These are phyloP conservation scores for Pyrochroa serraticornis DNA, from an alignment of 2,888 invertebrate species.

Conservation along the genomic window DNA sequence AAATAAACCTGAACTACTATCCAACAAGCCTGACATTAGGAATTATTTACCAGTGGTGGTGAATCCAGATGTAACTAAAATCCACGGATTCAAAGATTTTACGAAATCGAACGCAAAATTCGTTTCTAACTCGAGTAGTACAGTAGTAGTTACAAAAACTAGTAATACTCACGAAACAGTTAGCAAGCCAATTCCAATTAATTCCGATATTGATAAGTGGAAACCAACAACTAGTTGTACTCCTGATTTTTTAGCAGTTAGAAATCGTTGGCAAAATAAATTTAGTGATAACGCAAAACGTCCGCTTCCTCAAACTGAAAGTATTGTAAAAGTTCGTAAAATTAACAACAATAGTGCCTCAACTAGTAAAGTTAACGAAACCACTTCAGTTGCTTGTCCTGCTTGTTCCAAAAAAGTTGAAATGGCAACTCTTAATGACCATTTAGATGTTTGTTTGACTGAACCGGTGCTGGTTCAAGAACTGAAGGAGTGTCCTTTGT, in stretches of 20 bases:
- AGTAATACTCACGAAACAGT: conserved; percentile 17
- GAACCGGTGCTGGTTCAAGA: conserved; percentile 2
- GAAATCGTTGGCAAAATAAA: conserved; percentile 57
- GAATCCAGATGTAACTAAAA: conserved; percentile 33
- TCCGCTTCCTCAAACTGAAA: conserved; percentile 14
- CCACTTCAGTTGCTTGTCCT: conserved; percentile 50
- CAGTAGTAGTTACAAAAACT: conserved; percentile 39
- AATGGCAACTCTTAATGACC: conserved; percentile 9
- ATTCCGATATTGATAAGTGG: background rate
- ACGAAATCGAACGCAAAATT: conserved; percentile 55
- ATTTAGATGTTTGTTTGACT: conserved; percentile 18
- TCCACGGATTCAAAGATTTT: conserved; percentile 25
- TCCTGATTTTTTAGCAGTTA: conserved; percentile 47
- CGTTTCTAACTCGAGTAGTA: conserved; percentile 49
- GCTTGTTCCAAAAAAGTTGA: conserved; percentile 50
- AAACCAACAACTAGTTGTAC: conserved; percentile 7
- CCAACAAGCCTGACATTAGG: conserved; percentile 37
- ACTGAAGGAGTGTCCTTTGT: conserved; percentile 60
- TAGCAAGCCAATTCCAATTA: conserved; percentile 5
- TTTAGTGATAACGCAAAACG: conserved; percentile 37
- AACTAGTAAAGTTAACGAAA: conserved; percentile 19
- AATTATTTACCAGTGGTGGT: conserved; percentile 37
- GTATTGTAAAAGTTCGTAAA: conserved; percentile 12
- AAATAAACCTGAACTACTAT: conserved; percentile 31
- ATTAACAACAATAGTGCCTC: conserved; percentile 2